These are phyloP conservation scores for Malacoraja senta DNA, from an alignment of 2,797 vertebrate genomes.

Conservation along the genomic window DNA sequence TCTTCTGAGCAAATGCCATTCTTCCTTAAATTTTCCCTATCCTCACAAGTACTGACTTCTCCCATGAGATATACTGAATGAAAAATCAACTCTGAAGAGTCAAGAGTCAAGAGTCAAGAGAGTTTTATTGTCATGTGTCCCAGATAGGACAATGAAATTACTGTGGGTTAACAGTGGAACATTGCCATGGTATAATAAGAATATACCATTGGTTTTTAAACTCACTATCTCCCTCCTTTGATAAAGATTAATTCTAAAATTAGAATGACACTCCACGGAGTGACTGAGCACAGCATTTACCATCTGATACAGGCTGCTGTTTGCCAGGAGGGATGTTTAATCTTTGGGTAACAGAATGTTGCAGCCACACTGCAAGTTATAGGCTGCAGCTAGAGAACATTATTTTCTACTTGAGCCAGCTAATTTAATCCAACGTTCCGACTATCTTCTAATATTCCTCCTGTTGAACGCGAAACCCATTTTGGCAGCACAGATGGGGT, in stretches of 20 bases:
- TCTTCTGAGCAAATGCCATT: too few species aligned
- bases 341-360: not conserved
- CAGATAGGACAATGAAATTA: too few species aligned
- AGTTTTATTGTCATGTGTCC: too few species aligned
- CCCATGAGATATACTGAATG: not conserved
- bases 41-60: not conserved
- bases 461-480: too few species aligned
- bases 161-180: not conserved
- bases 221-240: not conserved
- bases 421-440: not conserved
- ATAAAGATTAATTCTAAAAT: not conserved
- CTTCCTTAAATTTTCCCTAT: too few species aligned
- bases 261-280: not conserved
- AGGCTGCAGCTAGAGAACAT: not conserved
- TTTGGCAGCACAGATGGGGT: too few species aligned
- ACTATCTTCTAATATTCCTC: not conserved
- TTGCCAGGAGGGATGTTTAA: not conserved
- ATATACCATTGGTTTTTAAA: not conserved
- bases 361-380: not conserved
- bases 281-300: not conserved
- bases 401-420: not conserved
- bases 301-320: not conserved
- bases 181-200: not conserved
- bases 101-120: too few species aligned
- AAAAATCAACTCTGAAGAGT: not conserved